A percentile compares a stretch with the other conserved stretches of the same genome.
Evolutionary conservation across 1,140 invertebrate species (phyloP).

Genomic region (Aphaenogaster rudis): DNA sequence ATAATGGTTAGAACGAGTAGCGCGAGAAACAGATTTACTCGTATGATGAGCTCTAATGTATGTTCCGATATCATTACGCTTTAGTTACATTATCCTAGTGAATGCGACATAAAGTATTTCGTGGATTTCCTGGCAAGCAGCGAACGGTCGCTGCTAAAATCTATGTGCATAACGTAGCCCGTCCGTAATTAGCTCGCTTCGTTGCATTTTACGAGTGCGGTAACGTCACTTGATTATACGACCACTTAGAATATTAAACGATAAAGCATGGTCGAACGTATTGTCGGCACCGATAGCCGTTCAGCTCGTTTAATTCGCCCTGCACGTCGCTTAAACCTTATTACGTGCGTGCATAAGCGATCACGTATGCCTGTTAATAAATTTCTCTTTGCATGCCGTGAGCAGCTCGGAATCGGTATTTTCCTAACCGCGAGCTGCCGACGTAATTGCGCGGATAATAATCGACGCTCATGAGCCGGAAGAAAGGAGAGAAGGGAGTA

Average conservation of each 20-base stretch:
- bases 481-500: slow-evolving; percentile 50
- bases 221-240: slow-evolving; percentile 77
- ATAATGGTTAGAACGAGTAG: background rate
- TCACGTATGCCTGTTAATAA: slow-evolving; percentile 68
- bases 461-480: slow-evolving; percentile 62
- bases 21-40: slow-evolving; percentile 16
- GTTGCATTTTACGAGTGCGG: slow-evolving; percentile 73
- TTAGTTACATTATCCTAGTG: background rate
- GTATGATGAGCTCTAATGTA: background rate
- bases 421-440: slow-evolving; percentile 61
- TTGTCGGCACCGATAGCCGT: slow-evolving; percentile 58
- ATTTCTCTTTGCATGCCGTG: slow-evolving; percentile 63
- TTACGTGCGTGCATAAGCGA: slow-evolving; percentile 57
- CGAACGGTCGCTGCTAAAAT: slow-evolving; percentile 38
- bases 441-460: slow-evolving; percentile 68
- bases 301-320: slow-evolving; percentile 58
- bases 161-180: slow-evolving; percentile 37
- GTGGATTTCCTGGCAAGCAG: slow-evolving; percentile 26
- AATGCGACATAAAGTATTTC: slow-evolving; percentile 24
- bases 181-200: slow-evolving; percentile 67
- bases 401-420: slow-evolving; percentile 56
- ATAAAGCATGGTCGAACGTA: slow-evolving; percentile 77
- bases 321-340: slow-evolving; percentile 52
- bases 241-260: slow-evolving; percentile 82
- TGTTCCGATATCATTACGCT: slow-evolving; percentile 8